These are phyloP conservation scores for Gadus chalcogrammus DNA, from an alignment of 2,113 vertebrate species.

Conservation along the genomic window DNA sequence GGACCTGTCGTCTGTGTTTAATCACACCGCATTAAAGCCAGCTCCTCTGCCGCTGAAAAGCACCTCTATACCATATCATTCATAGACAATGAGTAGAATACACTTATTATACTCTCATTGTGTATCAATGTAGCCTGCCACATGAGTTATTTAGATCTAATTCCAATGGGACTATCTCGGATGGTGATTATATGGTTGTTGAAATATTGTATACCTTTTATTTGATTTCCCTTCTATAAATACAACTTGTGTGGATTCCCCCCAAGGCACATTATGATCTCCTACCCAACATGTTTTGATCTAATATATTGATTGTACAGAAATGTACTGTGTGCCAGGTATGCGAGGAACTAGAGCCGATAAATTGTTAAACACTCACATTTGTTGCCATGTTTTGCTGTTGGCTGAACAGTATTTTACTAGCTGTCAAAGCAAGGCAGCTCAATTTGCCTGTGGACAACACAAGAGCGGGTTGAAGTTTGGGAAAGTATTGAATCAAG, in stretches of 20 bases:
- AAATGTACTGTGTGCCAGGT: constrained; percentile 58
- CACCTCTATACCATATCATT: too few relatives aligned
- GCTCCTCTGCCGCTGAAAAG: too few relatives aligned
- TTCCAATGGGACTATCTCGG: constrained; percentile 2
- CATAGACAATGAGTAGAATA: too few relatives aligned
- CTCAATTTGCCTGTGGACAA: constrained; percentile 66
- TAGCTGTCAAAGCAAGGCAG: constrained; percentile 51
- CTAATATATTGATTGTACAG: constrained; percentile 65
- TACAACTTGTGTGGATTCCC: constrained; percentile 44
- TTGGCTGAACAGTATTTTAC: constrained; percentile 36
- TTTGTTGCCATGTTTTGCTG: constrained; percentile 57
- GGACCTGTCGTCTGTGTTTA: too few relatives aligned
- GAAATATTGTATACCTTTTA: constrained; percentile 30
- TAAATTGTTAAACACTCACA: constrained; percentile 60
- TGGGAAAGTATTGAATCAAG: constrained; percentile 61
- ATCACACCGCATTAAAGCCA: too few relatives aligned
- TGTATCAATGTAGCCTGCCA: too few relatives aligned
- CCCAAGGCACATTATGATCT: constrained; percentile 56
- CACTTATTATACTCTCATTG: too few relatives aligned
- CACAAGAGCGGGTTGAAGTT: constrained; percentile 53
- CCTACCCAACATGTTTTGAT: constrained; percentile 51
- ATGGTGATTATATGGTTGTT: constrained; percentile 8
- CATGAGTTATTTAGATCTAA: too few relatives aligned
- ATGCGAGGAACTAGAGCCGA: constrained; percentile 57
- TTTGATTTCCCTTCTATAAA: constrained; percentile 20